These are phyloP conservation scores for Pluvianellus socialis DNA, from an alignment of 2,113 vertebrate genomes.

Conservation along the genomic window DNA sequence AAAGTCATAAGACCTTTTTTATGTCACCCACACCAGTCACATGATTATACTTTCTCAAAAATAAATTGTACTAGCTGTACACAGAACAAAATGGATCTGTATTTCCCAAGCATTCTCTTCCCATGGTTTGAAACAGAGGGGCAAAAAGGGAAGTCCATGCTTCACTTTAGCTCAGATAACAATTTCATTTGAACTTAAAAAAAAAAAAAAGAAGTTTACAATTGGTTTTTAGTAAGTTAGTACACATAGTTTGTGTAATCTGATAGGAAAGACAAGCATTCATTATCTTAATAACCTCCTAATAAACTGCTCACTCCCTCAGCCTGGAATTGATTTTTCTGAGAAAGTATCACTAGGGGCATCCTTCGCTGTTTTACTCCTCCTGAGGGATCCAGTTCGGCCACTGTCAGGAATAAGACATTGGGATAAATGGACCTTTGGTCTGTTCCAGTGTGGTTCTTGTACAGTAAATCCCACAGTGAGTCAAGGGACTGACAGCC, in stretches of 20 bases:
- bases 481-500: background rate
- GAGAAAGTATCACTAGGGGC: background rate
- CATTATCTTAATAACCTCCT: background rate
- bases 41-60: background rate
- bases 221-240: background rate
- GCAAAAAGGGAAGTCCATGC: background rate
- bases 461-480: background rate
- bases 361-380: background rate
- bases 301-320: background rate
- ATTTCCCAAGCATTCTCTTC: background rate
- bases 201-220: background rate
- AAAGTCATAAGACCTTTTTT: background rate
- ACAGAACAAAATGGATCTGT: background rate
- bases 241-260: background rate
- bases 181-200: background rate
- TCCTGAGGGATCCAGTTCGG: background rate
- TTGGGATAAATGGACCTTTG: background rate
- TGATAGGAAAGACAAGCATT: background rate
- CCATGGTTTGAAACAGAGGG: background rate
- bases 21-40: background rate
- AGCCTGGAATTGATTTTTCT: background rate
- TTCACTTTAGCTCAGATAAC: background rate
- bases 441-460: background rate
- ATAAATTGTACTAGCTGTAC: background rate
- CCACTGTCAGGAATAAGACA: background rate